Percentiles rank a stretch among this genome's conserved stretches.
Evolutionary conservation across 1,140 invertebrate species (phyloP).

Genomic region (Pygmarrhopalites habei): DNA sequence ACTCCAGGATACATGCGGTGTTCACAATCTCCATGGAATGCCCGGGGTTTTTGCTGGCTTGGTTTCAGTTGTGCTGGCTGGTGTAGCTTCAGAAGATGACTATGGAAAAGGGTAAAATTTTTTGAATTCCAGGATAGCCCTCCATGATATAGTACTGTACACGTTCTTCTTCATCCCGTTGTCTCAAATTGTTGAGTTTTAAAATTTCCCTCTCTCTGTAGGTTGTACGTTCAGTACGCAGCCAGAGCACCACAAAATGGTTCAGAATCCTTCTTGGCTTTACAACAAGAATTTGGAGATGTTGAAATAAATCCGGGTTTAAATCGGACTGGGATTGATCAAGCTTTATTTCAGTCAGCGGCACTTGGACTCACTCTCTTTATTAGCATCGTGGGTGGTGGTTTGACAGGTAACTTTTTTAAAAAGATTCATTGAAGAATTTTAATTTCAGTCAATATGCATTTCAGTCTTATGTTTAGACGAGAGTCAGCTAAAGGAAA

Average conservation of each 20-base stretch:
- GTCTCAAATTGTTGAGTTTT: too few relatives aligned
- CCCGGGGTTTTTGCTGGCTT: conserved; percentile 79
- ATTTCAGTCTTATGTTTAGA: too few relatives aligned
- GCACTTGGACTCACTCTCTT: conserved; percentile 62
- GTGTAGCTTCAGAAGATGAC: conserved; percentile 55
- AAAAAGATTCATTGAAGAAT: too few relatives aligned
- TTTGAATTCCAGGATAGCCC: too few relatives aligned
- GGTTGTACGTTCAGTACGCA: conserved; percentile 50
- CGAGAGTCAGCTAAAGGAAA: too few relatives aligned
- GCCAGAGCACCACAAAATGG: conserved; percentile 46
- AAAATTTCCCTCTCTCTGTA: too few relatives aligned
- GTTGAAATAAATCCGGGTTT: conserved; percentile 47
- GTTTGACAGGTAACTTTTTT: conserved; percentile 62
- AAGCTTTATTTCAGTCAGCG: conserved; percentile 71
- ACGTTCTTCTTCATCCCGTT: too few relatives aligned
- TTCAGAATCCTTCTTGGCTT: conserved; percentile 40
- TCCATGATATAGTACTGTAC: too few relatives aligned
- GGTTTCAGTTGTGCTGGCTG: conserved; percentile 66
- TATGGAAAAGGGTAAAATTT: conserved; percentile 50
- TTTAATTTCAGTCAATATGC: too few relatives aligned
- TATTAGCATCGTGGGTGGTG: conserved; percentile 65
- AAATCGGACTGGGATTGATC: conserved; percentile 56
- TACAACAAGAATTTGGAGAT: conserved; percentile 36
- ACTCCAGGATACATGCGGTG: conserved; percentile 88
- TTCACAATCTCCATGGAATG: conserved; percentile 93